A percentile compares a stretch with the other conserved stretches of the same genome.
Evolutionary conservation across 2,888 invertebrate genomes (phyloP).

Genomic region (Heliconius cydno): DNA sequence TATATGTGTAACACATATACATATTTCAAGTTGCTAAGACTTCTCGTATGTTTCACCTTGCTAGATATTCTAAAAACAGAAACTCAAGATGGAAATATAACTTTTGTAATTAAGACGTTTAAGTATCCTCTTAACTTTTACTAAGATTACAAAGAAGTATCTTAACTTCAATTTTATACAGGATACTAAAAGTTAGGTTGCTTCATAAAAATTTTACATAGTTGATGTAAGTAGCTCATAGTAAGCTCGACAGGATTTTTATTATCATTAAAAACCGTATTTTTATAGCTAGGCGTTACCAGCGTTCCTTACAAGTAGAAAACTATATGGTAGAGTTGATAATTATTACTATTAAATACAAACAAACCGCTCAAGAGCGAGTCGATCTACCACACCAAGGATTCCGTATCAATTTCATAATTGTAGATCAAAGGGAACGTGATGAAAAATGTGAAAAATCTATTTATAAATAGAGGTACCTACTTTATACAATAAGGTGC

Average conservation of each 20-base stretch:
- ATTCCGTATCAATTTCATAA: too few species aligned
- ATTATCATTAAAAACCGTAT: conserved; percentile 12
- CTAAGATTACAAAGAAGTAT: conserved; percentile 48
- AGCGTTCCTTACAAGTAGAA: background rate
- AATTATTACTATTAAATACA: background rate
- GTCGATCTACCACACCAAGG: too few species aligned
- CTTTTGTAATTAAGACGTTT: conserved; percentile 22
- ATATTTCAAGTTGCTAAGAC: background rate
- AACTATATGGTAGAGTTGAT: background rate
- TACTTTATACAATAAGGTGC: too few species aligned
- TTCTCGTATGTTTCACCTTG: background rate
- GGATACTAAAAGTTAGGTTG: conserved; percentile 59
- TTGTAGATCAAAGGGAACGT: too few species aligned
- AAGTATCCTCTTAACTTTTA: conserved; percentile 22
- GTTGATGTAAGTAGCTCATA: conserved; percentile 7
- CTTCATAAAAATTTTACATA: conserved; percentile 65
- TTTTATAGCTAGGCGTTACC: background rate
- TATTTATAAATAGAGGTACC: too few species aligned
- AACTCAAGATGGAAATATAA: conserved; percentile 10
- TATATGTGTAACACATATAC: background rate
- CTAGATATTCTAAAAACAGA: background rate
- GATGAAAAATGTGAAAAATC: too few species aligned
- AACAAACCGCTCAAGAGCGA: background rate
- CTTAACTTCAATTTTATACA: conserved; percentile 67
- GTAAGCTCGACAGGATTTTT: conserved; percentile 14